These are phyloP conservation scores for Galbula dea DNA, from an alignment of 2,113 vertebrate species.

Conservation along the genomic window DNA sequence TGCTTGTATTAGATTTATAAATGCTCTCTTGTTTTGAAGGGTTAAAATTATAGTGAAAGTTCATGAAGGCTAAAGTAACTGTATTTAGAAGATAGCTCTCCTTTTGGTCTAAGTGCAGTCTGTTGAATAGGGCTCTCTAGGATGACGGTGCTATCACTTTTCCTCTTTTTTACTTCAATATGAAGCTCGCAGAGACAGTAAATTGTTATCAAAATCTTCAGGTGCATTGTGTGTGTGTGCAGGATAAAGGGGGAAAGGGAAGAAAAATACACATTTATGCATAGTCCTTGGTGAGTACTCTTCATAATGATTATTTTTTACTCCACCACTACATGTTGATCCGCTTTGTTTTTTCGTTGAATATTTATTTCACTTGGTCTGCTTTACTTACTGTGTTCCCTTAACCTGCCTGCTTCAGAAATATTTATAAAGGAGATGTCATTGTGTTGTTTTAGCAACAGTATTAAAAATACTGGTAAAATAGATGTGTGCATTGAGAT, in stretches of 20 bases:
- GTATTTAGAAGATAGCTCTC: neutral
- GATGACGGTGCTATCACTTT: neutral
- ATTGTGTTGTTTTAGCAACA: neutral
- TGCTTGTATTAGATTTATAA: neutral
- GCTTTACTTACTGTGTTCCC: neutral
- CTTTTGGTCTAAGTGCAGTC: neutral
- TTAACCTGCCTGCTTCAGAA: neutral
- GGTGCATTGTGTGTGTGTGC: neutral
- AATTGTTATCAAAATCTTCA: neutral
- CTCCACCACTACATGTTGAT: neutral
- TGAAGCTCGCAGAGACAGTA: neutral
- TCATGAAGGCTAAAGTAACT: neutral
- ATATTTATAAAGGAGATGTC: neutral
- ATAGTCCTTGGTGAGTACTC: neutral
- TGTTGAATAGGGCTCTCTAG: neutral
- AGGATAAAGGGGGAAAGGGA: no score
- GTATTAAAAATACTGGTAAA: neutral
- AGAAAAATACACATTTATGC: neutral
- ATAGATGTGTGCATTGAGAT: neutral
- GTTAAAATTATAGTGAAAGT: neutral
- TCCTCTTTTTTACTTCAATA: neutral
- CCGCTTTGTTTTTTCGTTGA: neutral
- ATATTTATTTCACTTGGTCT: neutral
- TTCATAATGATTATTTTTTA: neutral
- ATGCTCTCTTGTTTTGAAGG: neutral